These are phyloP conservation scores for Trichogramma pretiosum DNA, from an alignment of 1,140 invertebrate species.

Conservation along the genomic window DNA sequence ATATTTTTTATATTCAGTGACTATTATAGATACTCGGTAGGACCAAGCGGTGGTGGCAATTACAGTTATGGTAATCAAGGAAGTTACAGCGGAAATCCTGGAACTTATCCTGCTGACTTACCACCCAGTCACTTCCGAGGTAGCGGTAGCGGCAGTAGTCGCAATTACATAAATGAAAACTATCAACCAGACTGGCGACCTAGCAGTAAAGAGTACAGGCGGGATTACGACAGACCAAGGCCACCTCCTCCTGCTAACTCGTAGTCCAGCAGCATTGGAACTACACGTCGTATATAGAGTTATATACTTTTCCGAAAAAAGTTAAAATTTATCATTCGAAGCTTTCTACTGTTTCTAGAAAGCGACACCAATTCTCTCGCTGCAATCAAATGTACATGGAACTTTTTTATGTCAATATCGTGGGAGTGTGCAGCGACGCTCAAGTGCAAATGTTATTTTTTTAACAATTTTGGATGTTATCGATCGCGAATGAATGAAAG, in stretches of 20 bases:
- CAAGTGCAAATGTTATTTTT: no score
- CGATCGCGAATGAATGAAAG: no score
- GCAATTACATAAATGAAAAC: constrained; percentile 33
- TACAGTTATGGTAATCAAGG: constrained; percentile 36
- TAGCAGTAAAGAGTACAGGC: constrained; percentile 47
- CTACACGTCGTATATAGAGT: constrained; percentile 29
- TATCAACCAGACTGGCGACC: constrained; percentile 41
- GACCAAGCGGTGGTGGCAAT: constrained; percentile 26
- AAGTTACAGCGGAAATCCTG: constrained; percentile 26
- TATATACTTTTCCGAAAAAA: constrained; percentile 22
- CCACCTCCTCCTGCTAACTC: constrained; percentile 42
- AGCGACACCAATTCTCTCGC: no score
- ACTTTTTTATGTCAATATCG: no score
- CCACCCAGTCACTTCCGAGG: constrained; percentile 34
- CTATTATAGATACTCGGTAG: constrained; percentile 41
- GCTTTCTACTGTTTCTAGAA: no score
- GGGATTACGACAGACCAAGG: constrained; percentile 49
- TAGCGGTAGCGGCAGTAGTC: neutral
- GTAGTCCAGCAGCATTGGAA: constrained; percentile 37
- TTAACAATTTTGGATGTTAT: constrained; percentile 9
- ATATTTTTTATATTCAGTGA: constrained; percentile 29
- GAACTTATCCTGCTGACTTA: constrained; percentile 37
- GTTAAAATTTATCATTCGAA: constrained; percentile 18
- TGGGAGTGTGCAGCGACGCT: no score
- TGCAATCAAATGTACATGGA: no score